Conservation (phyloP, 2,888 invertebrate genomes). For the Troglohyphantes excavatus region DNA sequence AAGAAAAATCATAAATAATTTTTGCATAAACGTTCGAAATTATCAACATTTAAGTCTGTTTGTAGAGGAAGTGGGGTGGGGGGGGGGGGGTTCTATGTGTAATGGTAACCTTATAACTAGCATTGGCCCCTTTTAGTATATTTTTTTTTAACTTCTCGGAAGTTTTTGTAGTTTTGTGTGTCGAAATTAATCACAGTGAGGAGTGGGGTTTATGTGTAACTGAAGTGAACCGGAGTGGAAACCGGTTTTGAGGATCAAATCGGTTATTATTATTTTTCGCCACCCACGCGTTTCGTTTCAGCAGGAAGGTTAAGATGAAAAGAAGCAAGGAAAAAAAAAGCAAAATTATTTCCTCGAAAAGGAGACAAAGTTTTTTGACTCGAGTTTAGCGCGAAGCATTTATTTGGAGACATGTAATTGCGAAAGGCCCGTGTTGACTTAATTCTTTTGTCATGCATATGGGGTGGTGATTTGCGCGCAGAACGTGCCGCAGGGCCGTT, state of each 20-base stretch:
- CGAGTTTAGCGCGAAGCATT: background rate
- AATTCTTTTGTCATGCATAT: background rate
- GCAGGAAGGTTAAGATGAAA: background rate
- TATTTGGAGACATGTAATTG: background rate
- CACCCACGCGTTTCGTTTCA: slow-evolving; percentile 38
- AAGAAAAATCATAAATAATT: no score
- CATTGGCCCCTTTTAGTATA: background rate
- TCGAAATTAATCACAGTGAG: slow-evolving; percentile 26
- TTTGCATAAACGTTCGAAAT: no score
- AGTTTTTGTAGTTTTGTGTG: slow-evolving; percentile 24
- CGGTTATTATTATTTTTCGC: slow-evolving; percentile 61
- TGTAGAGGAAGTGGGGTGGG: background rate
- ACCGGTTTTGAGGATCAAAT: slow-evolving; percentile 48
- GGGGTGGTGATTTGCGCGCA: background rate
- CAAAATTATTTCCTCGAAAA: slow-evolving; percentile 28
- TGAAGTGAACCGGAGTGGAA: background rate
- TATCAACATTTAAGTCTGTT: background rate
- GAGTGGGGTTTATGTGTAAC: slow-evolving; percentile 24
- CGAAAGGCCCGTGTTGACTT: background rate
- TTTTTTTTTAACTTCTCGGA: slow-evolving; percentile 10
- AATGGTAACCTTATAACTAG: slow-evolving; percentile 17
- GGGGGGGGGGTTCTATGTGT: background rate
- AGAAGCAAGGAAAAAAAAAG: background rate
- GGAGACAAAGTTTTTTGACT: slow-evolving; percentile 46
- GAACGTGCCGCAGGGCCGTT: background rate